Conservation (phyloP, 2,113 vertebrate genomes). For the Todiramphus chloris region DNA sequence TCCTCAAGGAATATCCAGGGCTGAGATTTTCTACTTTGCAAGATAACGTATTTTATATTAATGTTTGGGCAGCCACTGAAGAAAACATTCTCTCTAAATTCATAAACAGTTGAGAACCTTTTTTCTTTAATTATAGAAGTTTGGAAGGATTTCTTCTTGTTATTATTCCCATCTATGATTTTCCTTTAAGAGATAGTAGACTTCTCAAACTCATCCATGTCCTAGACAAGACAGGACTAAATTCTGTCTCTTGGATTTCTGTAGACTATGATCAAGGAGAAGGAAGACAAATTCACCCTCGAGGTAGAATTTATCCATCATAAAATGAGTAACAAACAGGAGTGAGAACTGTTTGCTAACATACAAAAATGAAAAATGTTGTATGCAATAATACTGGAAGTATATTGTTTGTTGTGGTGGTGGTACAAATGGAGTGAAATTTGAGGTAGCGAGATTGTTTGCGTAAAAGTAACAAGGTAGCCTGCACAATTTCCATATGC, state of each 20-base stretch:
- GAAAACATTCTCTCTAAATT: neutral
- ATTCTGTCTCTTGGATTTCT: neutral
- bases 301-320: neutral
- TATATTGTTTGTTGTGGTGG: neutral
- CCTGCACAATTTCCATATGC: slow-evolving; percentile 24
- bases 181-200: neutral
- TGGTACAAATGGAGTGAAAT: slow-evolving; percentile 5
- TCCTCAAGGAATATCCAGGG: neutral
- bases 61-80: neutral
- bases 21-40: neutral
- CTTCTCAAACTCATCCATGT: neutral
- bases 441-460: neutral
- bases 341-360: neutral
- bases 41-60: neutral
- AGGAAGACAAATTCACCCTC: neutral
- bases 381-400: neutral
- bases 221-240: neutral
- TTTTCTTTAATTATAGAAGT: neutral
- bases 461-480: slow-evolving; percentile 13
- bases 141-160: neutral
- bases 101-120: neutral
- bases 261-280: neutral
- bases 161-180: neutral
- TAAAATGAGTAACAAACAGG: neutral
- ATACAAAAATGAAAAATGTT: neutral